phyloP scores from a whole-genome alignment of 2,113 vertebrate genomes.

The Lepus americanus region DNA sequence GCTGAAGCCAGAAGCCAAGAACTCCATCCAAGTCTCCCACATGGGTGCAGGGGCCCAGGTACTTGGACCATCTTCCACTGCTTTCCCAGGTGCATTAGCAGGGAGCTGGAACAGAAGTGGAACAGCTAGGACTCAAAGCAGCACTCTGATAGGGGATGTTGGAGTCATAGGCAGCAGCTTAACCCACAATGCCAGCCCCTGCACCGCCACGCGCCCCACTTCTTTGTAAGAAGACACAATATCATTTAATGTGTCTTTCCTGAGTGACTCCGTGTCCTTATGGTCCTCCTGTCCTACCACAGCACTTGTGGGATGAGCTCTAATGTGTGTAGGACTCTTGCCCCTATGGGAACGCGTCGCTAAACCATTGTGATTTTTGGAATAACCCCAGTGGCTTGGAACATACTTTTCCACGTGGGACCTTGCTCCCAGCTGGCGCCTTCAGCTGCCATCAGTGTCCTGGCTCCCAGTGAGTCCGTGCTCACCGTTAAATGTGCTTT shows the following conservation, averaged over 20 bases:
- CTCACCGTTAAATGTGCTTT: not conserved
- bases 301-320: not conserved
- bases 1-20: too few species aligned
- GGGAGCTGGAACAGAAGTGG: too few species aligned
- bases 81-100: too few species aligned
- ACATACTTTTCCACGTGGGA: conserved; percentile 4
- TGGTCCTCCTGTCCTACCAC: not conserved
- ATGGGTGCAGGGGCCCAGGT: too few species aligned
- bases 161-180: too few species aligned
- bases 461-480: not conserved
- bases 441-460: not conserved
- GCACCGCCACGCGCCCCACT: too few species aligned
- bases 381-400: not conserved
- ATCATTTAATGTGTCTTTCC: not conserved
- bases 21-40: too few species aligned
- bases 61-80: too few species aligned
- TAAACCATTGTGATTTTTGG: not conserved
- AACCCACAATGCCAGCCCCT: too few species aligned
- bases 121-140: too few species aligned
- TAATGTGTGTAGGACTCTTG: not conserved
- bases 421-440: not conserved
- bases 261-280: not conserved
- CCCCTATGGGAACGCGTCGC: not conserved
- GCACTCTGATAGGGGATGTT: too few species aligned
- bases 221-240: not conserved